Conservation (phyloP, 2,797 vertebrate genomes). For the Hippoglossus hippoglossus region DNA sequence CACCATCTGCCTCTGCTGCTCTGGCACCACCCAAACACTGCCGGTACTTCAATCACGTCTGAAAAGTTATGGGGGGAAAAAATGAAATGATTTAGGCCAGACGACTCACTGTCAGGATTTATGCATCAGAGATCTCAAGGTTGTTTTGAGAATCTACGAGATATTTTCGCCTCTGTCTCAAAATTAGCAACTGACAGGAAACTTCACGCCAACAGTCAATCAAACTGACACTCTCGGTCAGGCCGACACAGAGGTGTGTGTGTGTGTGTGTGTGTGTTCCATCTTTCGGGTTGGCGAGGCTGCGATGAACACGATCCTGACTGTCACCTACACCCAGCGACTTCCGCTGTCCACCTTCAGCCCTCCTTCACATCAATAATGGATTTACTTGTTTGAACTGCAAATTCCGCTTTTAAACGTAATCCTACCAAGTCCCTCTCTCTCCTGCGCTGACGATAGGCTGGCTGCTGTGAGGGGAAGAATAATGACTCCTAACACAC, state of each 20-base stretch:
- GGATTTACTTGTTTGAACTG: slow-evolving; percentile 68
- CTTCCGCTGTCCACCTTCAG: slow-evolving; percentile 49
- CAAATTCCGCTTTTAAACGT: slow-evolving; percentile 54
- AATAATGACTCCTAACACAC: slow-evolving; percentile 52
- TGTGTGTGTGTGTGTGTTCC: slow-evolving; percentile 16
- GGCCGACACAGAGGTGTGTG: background rate
- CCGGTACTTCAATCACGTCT: slow-evolving; percentile 35
- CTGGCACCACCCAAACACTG: slow-evolving; percentile 23
- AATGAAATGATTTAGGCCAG: slow-evolving; percentile 30
- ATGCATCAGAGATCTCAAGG: slow-evolving; percentile 47
- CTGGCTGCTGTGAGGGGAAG: slow-evolving; percentile 8
- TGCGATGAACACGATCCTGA: slow-evolving; percentile 36
- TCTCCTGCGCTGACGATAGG: slow-evolving; percentile 49
- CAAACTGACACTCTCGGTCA: slow-evolving; percentile 41
- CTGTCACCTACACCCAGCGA: slow-evolving; percentile 40
- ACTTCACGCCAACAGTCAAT: slow-evolving; percentile 58
- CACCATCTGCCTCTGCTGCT: slow-evolving; percentile 29
- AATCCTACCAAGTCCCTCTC: slow-evolving; percentile 49
- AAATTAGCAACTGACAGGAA: slow-evolving; percentile 67
- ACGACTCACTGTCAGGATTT: slow-evolving; percentile 43
- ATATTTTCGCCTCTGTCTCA: slow-evolving; percentile 58
- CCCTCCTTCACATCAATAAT: slow-evolving; percentile 72
- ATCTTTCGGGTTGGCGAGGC: slow-evolving; percentile 22
- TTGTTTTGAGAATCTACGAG: slow-evolving; percentile 58
- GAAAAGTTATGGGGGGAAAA: slow-evolving; percentile 17